Evolutionary conservation across 2,888 invertebrate species (phyloP), one percentile per base, ranked within the genome.

Genomic region (Emmelina monodactyla): DNA sequence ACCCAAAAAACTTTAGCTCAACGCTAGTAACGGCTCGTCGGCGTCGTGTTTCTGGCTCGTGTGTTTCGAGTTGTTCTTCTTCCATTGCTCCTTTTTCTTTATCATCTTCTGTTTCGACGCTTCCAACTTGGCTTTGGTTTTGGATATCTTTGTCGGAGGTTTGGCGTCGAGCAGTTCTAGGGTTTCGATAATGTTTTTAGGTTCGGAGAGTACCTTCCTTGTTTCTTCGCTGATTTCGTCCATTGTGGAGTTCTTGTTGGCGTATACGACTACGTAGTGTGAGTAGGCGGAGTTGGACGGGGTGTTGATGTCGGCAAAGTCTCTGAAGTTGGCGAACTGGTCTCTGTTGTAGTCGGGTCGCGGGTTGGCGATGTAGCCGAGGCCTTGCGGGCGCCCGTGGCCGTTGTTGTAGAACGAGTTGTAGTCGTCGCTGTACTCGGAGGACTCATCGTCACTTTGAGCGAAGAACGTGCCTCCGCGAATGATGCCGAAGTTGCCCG

Each of bases 281-380:
- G 92, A 92, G 62, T 89, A 93, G 4, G 91, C 91, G 1, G 79
- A 69, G 54, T 90, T 91, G 0, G 89, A 85, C 1, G 92, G 91
- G 2, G 91, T 86, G 42, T 92, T 93, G 35, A 94, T 93, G 51
- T 94, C 94, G 1, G 94, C 93, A 54, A 94, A 94, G 59, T 94
- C 94, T 51, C 91, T 84, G 72, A 94, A 94, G 58, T 93, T 92
- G 3, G 92, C 91, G 55, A 94, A 93, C 55, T 93, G 93, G 52
- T 93, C 92, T 38, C 88, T 86, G 15, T 89, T 85, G 46, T 88
- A 87, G 33, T 89, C 88, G 3, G 88, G 88, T 53, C 87, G 84
- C 0, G 90, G 88, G 52, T 91, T 91, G 1, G 85, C 82, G 22
- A 84, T 82, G 45, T 85, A 82, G 14, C 79, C 75, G 16, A 82